Evolutionary conservation across 2,888 invertebrate genomes (phyloP), one percentile per base, ranked within the genome.

Genomic region (Agonum fuliginosum): DNA sequence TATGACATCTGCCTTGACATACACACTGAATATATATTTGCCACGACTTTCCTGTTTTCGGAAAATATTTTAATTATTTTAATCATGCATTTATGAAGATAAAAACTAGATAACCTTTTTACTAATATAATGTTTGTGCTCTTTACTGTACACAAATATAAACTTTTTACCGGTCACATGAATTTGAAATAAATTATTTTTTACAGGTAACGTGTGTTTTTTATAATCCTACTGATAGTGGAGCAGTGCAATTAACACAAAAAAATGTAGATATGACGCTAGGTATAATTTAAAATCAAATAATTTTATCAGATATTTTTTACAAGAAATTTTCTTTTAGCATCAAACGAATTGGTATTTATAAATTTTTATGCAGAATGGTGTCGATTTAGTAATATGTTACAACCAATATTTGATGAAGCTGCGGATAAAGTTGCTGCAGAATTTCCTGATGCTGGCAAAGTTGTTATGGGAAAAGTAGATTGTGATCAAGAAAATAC

Each of bases 311-410:
- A 10, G 5, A n/a, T 37, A 20, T 34, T 37, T 72, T 3, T 14
- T 4, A 19, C 4, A 8, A 20, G n/a, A 1, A 14, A 43, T 10
- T 65, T 82, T 82, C 81, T 82, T 82, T 93, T 90, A 97, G 98
- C 95, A 79, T 93, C 94, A 79, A 96, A 97, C 91, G 98, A 99
- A 89, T 89, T 99, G 87, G 98, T 99, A 79, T 95, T 99, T 88
- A 93, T 99, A 79, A 99, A 99, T 89, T 99, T 99, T 88, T 99
- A 99, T 89, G 99, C 99, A 27, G 98, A 99, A 86, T 99, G 99
- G 99, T 99, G 99, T 89, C 93, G 96, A 84, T 99, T 99, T 89
- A 99, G 99, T 89, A 98, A 97, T 87, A 92, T 97, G 88, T 89
- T 99, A 85, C 95, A 95, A 87, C 99, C 99, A 8, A 94, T 98